phyloP scores from a whole-genome alignment of 2,888 invertebrate genomes.

The Endotricha flammealis region DNA sequence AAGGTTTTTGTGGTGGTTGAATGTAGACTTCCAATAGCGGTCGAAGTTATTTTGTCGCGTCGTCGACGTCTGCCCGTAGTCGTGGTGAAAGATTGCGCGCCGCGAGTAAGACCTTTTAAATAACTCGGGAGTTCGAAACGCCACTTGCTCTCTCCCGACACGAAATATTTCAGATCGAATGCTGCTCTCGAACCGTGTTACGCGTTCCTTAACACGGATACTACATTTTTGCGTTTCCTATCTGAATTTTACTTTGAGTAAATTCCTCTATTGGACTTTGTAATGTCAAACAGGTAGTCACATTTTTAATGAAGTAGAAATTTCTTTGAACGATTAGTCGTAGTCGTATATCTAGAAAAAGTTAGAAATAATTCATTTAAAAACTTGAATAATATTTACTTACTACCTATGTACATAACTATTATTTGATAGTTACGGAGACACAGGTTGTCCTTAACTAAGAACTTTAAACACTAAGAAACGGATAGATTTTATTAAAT shows the following conservation, averaged over 20 bases:
- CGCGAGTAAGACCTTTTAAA: conserved; percentile 55
- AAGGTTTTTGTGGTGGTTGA: conserved; percentile 67
- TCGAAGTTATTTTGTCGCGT: conserved; percentile 62
- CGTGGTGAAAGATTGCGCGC: conserved; percentile 55
- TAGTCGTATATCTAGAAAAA: too few relatives aligned
- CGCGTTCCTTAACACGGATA: conserved; percentile 12
- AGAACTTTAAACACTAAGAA: too few relatives aligned
- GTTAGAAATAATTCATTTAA: too few relatives aligned
- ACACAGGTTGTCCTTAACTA: too few relatives aligned
- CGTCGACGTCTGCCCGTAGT: conserved; percentile 45
- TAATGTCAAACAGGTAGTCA: neutral
- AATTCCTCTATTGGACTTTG: conserved; percentile 1
- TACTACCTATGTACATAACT: too few relatives aligned
- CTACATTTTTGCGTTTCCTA: conserved; percentile 14
- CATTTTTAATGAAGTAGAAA: conserved; percentile 6
- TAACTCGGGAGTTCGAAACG: conserved; percentile 43
- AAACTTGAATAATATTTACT: too few relatives aligned
- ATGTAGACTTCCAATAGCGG: conserved; percentile 48
- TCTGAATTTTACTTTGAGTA: conserved; percentile 13
- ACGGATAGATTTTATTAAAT: too few relatives aligned
- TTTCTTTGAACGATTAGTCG: neutral
- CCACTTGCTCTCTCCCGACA: conserved; percentile 29
- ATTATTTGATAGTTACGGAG: too few relatives aligned
- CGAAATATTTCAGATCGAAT: conserved; percentile 36
- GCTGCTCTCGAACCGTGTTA: conserved; percentile 21